Evolutionary conservation across 1,140 invertebrate genomes (phyloP).

Genomic region (Zaprionus africanus): DNA sequence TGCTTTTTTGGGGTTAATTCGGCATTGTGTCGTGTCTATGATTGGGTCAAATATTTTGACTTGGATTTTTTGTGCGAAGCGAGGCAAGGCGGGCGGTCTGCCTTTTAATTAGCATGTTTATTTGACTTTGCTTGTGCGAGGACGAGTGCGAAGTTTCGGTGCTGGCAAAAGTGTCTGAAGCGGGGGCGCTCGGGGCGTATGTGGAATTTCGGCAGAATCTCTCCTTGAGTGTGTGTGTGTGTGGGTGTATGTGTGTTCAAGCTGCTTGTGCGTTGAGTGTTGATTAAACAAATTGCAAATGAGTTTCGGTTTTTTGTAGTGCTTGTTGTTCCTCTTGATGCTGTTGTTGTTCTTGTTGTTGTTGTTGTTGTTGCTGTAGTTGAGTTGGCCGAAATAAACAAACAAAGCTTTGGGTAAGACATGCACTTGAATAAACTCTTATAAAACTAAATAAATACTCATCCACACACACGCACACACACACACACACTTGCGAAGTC

Average conservation of each 20-base stretch:
- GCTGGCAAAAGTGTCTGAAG: constrained; percentile 15
- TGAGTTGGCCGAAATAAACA: constrained; percentile 66
- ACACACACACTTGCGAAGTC: constrained; percentile 14
- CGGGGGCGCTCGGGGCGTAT: constrained; percentile 59
- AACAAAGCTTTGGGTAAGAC: constrained; percentile 73
- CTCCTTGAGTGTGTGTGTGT: not conserved
- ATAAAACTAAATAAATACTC: constrained; percentile 77
- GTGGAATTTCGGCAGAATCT: constrained; percentile 50
- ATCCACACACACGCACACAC: constrained; percentile 20
- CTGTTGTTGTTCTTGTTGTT: constrained; percentile 39
- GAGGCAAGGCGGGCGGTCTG: constrained; percentile 9
- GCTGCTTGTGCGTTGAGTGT: constrained; percentile 68
- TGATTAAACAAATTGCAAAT: constrained; percentile 83
- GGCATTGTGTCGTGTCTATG: constrained; percentile 46
- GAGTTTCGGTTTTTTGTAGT: constrained; percentile 67
- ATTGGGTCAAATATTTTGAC: constrained; percentile 70
- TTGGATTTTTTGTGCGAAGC: constrained; percentile 34
- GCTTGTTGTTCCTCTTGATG: constrained; percentile 14
- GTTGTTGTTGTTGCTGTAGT: constrained; percentile 54
- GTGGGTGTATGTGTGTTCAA: constrained; percentile 29
- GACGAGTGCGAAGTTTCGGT: constrained; percentile 53
- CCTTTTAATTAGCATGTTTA: constrained; percentile 82
- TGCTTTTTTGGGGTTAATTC: not conserved
- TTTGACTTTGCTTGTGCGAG: constrained; percentile 69
- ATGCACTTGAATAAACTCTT: constrained; percentile 82